phyloP scores from a whole-genome alignment of 2,888 invertebrate species.

The Hoplodrina blanda region DNA sequence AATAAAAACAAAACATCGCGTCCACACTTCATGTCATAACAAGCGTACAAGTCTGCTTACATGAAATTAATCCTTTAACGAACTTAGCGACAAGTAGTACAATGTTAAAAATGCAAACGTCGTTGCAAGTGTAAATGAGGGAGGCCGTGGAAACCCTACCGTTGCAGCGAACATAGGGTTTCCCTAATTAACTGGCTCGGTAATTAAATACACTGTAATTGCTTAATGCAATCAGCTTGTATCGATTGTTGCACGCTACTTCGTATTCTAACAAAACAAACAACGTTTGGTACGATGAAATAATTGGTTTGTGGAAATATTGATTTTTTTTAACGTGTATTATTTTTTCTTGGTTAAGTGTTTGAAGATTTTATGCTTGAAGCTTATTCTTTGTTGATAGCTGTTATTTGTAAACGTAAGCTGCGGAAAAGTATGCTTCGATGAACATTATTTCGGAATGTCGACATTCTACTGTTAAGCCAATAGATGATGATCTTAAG shows the following conservation, averaged over 20 bases:
- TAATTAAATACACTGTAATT: constrained; percentile 89
- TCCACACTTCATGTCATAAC: constrained; percentile 53
- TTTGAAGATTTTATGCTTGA: constrained; percentile 23
- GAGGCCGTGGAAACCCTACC: constrained; percentile 84
- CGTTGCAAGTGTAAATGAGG: constrained; percentile 88
- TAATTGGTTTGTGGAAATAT: constrained; percentile 56
- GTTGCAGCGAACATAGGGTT: constrained; percentile 79
- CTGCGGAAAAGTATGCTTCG: background rate
- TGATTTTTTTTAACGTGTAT: constrained; percentile 52
- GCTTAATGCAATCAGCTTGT: constrained; percentile 86
- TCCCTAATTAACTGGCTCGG: constrained; percentile 87
- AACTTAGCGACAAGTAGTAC: constrained; percentile 67
- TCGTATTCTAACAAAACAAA: constrained; percentile 53
- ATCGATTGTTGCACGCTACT: constrained; percentile 66
- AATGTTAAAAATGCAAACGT: constrained; percentile 76
- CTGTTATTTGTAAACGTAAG: background rate
- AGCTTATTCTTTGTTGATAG: constrained; percentile 31
- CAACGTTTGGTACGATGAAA: constrained; percentile 48
- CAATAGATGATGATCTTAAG: background rate
- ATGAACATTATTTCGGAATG: background rate
- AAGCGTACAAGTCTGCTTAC: constrained; percentile 61
- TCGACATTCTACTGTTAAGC: background rate
- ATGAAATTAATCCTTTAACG: constrained; percentile 69
- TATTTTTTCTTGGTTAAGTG: constrained; percentile 48
- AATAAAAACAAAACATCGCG: constrained; percentile 17